Base-by-base conservation (phyloP, 1,140 invertebrate species). In the Phenacoccus solenopsis region DNA sequence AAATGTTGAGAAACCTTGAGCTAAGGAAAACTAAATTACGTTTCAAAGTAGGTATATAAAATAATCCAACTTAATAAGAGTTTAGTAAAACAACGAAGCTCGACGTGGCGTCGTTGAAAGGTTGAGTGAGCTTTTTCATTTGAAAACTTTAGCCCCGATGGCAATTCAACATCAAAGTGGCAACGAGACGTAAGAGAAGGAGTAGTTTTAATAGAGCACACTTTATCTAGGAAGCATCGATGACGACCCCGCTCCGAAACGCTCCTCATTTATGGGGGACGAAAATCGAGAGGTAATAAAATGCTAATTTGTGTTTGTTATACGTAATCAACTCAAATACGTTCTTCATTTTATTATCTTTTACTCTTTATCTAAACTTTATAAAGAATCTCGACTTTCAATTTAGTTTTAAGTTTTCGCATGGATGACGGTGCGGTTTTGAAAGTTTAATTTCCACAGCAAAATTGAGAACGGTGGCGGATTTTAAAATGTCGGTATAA, bases 261-360 rank as follows among this genome's bases (percentile, higher is more conserved):
- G 20, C 27, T 32, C 67, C 30, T 28, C 27, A 22, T 28, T 21
- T 28, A 28, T 78, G 78, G 78, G 77, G 75, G 73, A 75, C 76
- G n/a, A 75, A 73, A 79, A 77, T 81, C 80, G 78, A 81, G 79
- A 78, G 74, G 80, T 81, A 82, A 82, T 82, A 82, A 82, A 82
- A 82, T 82, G 81, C 75, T 82, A 82, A 82, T 82, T 81, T 78
- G 78, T 82, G 80, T 82, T 82, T 82, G 80, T 78, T 76, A 76
- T 80, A 79, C 78, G 79, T 82, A 82, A 82, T 80, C 81, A 82
- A 69, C 71, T 72, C 73, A 68, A 68, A 73, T 67, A 71, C 61
- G 70, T 70, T 72, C 67, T 25, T 69, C 69, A 56, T 57, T 57
- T 57, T 49, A 69, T 25, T 35, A 57, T 57, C 69, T 27, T 22